Conservation (phyloP, 2,888 invertebrate species). For the Aspidiotus rigidus region DNA sequence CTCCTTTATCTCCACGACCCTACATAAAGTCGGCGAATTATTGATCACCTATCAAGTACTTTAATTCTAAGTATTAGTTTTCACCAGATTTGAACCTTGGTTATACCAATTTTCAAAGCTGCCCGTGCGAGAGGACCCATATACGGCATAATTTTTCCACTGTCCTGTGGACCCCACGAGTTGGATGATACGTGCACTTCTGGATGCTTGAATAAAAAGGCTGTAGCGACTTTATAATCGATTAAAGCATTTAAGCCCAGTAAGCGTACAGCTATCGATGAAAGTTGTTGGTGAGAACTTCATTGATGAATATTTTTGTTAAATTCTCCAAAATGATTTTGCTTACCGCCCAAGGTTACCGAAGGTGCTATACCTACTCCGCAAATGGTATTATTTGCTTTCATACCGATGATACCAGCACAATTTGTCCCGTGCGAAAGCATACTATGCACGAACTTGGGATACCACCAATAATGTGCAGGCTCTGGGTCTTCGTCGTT, state of each 20-base stretch:
- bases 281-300: background rate
- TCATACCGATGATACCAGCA: constrained; percentile 83
- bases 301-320: background rate
- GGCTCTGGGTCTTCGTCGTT: constrained; percentile 69
- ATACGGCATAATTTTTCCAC: constrained; percentile 78
- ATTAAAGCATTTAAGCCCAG: constrained; percentile 73
- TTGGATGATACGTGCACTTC: constrained; percentile 81
- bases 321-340: background rate
- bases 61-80: background rate
- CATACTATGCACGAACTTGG: constrained; percentile 37
- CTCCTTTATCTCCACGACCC: constrained; percentile 67
- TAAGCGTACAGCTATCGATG: constrained; percentile 61
- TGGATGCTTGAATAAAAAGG: constrained; percentile 63
- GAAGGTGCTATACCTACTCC: constrained; percentile 86
- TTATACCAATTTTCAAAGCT: constrained; percentile 66
- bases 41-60: background rate
- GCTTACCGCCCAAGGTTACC: constrained; percentile 65
- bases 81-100: constrained; percentile 47
- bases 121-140: constrained; percentile 68
- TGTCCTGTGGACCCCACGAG: constrained; percentile 89
- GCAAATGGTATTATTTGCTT: constrained; percentile 75
- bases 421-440: constrained; percentile 87
- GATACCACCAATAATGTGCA: constrained; percentile 48
- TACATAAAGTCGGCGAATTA: constrained; percentile 38
- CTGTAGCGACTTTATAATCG: constrained; percentile 76